Percentiles rank a stretch among this genome's conserved stretches.
These are phyloP conservation scores for Calliopum simillimum DNA, from an alignment of 2,888 invertebrate species.

Conservation along the genomic window DNA sequence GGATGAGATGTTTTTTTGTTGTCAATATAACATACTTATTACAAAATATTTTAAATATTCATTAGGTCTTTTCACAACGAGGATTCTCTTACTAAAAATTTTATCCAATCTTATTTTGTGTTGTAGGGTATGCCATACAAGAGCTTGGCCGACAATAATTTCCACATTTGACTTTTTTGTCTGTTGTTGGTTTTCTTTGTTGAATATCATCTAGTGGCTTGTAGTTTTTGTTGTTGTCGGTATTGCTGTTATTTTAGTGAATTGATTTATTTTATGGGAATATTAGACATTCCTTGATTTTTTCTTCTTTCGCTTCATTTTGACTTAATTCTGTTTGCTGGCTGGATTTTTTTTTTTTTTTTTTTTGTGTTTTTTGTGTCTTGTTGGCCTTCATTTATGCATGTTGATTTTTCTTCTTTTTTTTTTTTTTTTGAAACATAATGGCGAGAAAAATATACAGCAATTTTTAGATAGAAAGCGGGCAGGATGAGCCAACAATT, in stretches of 20 bases:
- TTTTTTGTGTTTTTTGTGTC: too few relatives aligned
- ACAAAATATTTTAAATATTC: too few relatives aligned
- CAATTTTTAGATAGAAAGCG: constrained; percentile 1
- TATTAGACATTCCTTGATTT: constrained; percentile 38
- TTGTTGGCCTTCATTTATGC: constrained; percentile 4
- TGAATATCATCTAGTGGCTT: too few relatives aligned
- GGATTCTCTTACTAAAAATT: too few relatives aligned
- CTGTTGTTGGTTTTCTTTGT: too few relatives aligned
- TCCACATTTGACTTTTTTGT: too few relatives aligned
- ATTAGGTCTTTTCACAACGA: too few relatives aligned
- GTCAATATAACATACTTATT: too few relatives aligned
- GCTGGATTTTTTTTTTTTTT: background rate
- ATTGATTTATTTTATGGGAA: constrained; percentile 46
- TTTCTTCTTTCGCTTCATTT: constrained; percentile 27
- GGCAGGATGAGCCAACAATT: constrained; percentile 21
- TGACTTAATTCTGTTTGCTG: background rate
- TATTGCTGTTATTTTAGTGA: constrained; percentile 34
- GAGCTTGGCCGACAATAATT: too few relatives aligned
- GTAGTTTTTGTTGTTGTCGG: background rate
- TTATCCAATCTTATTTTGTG: too few relatives aligned
- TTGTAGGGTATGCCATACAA: too few relatives aligned
- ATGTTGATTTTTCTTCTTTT: constrained; percentile 15
- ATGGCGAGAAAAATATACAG: constrained; percentile 2
- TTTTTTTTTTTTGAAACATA: background rate
- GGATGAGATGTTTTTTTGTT: too few relatives aligned